Base-by-base conservation (phyloP, 1,140 invertebrate species). In the Goniozus legneri region DNA sequence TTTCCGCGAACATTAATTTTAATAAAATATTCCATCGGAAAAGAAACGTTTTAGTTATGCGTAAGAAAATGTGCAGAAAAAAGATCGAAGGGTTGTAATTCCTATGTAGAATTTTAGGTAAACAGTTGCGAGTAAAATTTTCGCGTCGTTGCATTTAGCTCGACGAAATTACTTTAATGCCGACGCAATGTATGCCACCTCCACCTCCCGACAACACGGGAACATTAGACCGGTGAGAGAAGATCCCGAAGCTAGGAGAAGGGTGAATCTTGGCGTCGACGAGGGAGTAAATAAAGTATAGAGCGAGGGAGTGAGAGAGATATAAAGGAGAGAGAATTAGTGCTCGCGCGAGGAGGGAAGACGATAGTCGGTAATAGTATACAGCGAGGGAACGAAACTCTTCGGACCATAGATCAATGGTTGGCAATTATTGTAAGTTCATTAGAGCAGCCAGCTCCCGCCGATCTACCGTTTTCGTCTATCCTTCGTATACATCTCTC, bases 391-490 rank as follows among this genome's bases (percentile, higher is more conserved):
- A 56, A 52, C 46, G 51, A 47, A 66, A 67, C 65, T 71, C 64
- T 68, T 68, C 62, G 60, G 64, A 53, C 64, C 67, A 75, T 73
- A 71, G 70, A 74, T 74, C 71, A 73, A 74, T 75, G 68, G 69
- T 60, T 74, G 66, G 71, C 64, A 73, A 76, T 76, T 75, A 76
- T 74, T 71, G 73, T 73, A 74, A 74, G 71, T 71, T 75, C 71
- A 73, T 73, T 75, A 72, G 66, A 73, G 63, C 56, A 54, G 52
- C 39, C 44, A 42, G 49, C 48, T 14, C 40, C 47, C 41, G 4
- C 47, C n/a, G n/a, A n/a, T 41, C 40, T 35, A 46, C 40, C 27
- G 43, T 42, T 24, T 19, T 21, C 16, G 33, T n/a, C 16, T 15
- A n/a, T n/a, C n/a, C n/a, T n/a, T n/a, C n/a, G 46, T 47, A 37